These are phyloP conservation scores for Tamandua tetradactyla DNA, from an alignment of 2,797 vertebrate genomes.

Conservation along the genomic window DNA sequence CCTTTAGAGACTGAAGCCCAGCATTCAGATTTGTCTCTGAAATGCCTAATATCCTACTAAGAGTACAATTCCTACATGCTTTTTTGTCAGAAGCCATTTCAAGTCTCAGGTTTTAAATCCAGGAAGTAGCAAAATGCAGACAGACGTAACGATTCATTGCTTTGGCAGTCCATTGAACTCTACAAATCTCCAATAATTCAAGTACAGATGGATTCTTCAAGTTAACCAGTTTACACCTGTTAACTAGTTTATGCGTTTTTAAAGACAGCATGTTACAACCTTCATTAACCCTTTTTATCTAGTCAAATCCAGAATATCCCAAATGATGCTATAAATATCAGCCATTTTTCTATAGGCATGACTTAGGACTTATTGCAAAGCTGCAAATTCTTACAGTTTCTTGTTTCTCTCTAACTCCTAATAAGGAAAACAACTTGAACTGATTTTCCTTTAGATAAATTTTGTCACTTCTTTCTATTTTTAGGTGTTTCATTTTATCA, in stretches of 20 bases:
- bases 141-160: background rate
- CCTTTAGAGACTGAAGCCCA: background rate
- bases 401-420: background rate
- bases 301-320: background rate
- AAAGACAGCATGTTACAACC: background rate
- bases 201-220: no score
- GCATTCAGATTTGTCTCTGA: background rate
- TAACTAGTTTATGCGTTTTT: fast-evolving
- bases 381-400: background rate
- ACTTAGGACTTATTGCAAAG: background rate
- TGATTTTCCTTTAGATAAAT: background rate
- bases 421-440: background rate
- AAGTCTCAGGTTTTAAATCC: background rate
- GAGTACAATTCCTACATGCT: fast-evolving
- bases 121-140: background rate
- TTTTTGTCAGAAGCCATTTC: background rate
- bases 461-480: background rate
- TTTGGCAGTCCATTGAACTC: background rate
- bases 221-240: no score
- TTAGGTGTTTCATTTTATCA: background rate
- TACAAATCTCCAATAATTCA: fast-evolving
- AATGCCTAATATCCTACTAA: background rate
- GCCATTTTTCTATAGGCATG: background rate
- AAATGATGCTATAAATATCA: background rate
- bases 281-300: background rate